Base-by-base conservation (phyloP, 2,888 invertebrate genomes). In the Charanyca ferruginea region DNA sequence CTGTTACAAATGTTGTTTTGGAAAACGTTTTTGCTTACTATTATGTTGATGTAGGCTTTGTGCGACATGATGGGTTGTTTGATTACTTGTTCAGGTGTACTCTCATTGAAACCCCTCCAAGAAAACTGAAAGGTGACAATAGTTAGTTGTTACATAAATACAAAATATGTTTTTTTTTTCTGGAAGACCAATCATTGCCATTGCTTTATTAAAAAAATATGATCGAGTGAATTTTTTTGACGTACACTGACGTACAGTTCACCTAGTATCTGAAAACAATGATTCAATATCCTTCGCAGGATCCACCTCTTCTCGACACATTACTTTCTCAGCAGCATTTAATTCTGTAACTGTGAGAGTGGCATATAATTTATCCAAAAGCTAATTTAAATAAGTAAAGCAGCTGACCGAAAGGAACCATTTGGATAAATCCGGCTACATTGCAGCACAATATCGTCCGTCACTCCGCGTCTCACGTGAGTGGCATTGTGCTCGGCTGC, bases 381-480 rank as follows among this genome's bases (percentile, higher is more conserved):
- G 8, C 16, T 61, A 42, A 68, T 66, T 51, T 52, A 68, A 64
- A 74, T 78, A 54, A 52, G 47, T 45, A 44, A 47, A 41, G 49
- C 44, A 57, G 44, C 25, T 44, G 6, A 58, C 57, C 35, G 45
- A 55, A 62, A 48, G 9, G 49, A 48, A 8, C 16, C 22, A 52
- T 73, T 59, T 48, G 51, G 22, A 47, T 66, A 32, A 62, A 78
- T 62, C 23, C 22, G 23, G 41, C 35, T 59, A 22, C n/a, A 41
- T 32, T 48, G 65, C 41, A 41, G 57, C 25, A 53, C 55, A 67
- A 62, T 47, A 67, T 45, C 54, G 71, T 59, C 38, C 57, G 71
- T 73, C 67, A 77, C 74, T 83, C 79, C 64, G 71, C 71, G 79
- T 79, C 77, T 75, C 72, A 61, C 67, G 72, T 80, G 83, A 79